Percentiles rank a stretch among this genome's conserved stretches.
Conservation (phyloP, 2,888 invertebrate species). For the Aporophyla lueneburgensis region DNA sequence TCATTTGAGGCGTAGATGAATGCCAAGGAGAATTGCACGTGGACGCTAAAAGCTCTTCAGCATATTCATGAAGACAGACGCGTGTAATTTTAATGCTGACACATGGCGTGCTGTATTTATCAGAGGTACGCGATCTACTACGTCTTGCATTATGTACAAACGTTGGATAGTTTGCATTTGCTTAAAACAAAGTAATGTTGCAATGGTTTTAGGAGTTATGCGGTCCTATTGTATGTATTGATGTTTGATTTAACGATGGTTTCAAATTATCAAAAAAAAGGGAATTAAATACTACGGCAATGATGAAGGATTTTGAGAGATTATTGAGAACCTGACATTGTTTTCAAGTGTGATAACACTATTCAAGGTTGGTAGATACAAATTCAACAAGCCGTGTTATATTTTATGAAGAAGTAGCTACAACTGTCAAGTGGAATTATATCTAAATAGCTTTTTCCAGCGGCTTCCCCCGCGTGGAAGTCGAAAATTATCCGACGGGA, state of each 20-base stretch:
- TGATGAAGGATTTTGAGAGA: not conserved
- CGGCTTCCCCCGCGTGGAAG: too few species aligned
- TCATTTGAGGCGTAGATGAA: conserved; percentile 55
- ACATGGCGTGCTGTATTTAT: conserved; percentile 28
- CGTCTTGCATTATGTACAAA: conserved; percentile 5
- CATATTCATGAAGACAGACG: conserved; percentile 36
- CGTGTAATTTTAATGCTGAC: conserved; percentile 38
- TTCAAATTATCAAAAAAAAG: not conserved
- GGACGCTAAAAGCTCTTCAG: conserved; percentile 56
- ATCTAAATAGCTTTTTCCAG: not conserved
- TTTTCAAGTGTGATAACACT: not conserved
- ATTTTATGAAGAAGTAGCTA: conserved; percentile 10
- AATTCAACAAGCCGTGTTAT: not conserved
- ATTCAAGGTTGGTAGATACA: not conserved
- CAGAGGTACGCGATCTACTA: conserved; percentile 15
- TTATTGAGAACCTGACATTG: not conserved
- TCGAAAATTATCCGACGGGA: too few species aligned
- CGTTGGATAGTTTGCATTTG: conserved; percentile 8
- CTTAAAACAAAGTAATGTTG: conserved; percentile 3
- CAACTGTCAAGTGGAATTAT: not conserved
- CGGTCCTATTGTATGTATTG: not conserved
- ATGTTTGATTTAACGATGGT: not conserved
- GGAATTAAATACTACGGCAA: not conserved
- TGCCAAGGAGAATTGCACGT: conserved; percentile 59
- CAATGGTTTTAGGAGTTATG: not conserved